phyloP scores from a whole-genome alignment of 2,113 vertebrate species.

The Loxodonta africana region DNA sequence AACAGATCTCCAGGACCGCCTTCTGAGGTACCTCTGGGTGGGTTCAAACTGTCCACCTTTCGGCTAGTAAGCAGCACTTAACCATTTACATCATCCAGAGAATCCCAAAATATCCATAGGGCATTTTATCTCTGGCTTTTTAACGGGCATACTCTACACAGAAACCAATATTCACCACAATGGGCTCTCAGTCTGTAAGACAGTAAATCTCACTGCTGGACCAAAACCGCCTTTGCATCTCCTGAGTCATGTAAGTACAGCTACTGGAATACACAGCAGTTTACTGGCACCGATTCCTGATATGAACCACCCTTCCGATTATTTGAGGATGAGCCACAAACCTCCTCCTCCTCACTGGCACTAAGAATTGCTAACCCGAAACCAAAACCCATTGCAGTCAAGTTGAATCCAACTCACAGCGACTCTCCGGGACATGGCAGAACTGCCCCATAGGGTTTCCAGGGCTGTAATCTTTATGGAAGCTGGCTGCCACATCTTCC shows the following conservation, averaged over 20 bases:
- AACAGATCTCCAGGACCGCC: neutral
- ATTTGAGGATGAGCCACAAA: neutral
- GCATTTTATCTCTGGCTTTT: neutral
- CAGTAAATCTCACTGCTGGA: neutral
- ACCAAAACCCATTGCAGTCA: neutral
- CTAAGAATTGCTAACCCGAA: neutral
- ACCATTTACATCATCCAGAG: neutral
- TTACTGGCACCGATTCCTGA: rapidly evolving
- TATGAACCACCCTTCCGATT: neutral
- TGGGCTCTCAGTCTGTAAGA: neutral
- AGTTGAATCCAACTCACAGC: neutral
- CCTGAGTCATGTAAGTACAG: rapidly evolving
- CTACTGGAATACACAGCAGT: rapidly evolving
- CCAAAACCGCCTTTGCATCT: neutral
- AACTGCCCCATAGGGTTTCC: neutral
- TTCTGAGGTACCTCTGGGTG: neutral
- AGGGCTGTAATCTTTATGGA: neutral
- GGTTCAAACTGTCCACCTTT: neutral
- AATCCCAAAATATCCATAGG: neutral
- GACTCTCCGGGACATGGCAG: neutral
- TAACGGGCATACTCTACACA: neutral
- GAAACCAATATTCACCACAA: neutral
- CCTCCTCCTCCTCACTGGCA: neutral
- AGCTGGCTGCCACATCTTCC: neutral
- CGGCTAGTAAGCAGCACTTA: neutral